These are phyloP conservation scores for Lycaena phlaeas DNA, from an alignment of 2,888 invertebrate genomes.

Conservation along the genomic window DNA sequence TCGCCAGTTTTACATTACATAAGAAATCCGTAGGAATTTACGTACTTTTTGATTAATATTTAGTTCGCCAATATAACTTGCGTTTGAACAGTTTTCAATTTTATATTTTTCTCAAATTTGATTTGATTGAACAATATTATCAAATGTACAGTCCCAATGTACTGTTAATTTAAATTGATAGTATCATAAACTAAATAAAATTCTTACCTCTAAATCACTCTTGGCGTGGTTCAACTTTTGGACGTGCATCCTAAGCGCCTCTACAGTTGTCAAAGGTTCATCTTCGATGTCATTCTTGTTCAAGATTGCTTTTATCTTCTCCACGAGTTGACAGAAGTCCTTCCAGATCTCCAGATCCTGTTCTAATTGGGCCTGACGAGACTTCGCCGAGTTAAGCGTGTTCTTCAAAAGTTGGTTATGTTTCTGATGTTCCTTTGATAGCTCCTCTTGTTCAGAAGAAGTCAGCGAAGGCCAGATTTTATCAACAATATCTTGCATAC, in stretches of 20 bases:
- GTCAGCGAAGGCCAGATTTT: conserved; percentile 91
- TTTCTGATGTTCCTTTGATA: conserved; percentile 86
- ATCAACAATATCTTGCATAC: conserved; percentile 87
- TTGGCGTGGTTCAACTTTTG: conserved; percentile 86
- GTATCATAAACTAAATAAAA: too few relatives aligned
- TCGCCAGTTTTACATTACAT: background rate
- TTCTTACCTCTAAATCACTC: conserved; percentile 82
- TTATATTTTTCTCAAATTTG: too few relatives aligned
- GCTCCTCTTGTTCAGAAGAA: conserved; percentile 85
- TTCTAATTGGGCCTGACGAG: conserved; percentile 84
- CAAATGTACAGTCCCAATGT: too few relatives aligned
- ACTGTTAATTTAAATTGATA: too few relatives aligned
- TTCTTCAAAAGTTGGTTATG: conserved; percentile 87
- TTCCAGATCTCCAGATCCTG: conserved; percentile 89
- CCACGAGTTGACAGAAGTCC: conserved; percentile 84
- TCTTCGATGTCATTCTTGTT: conserved; percentile 83
- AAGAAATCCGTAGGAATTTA: too few relatives aligned
- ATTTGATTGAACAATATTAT: too few relatives aligned
- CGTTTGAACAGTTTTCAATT: too few relatives aligned
- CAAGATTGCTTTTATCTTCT: conserved; percentile 83
- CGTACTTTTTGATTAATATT: too few relatives aligned
- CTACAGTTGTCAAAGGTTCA: conserved; percentile 84
- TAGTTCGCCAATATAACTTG: too few relatives aligned
- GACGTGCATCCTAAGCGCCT: conserved; percentile 86
- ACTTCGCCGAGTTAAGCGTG: conserved; percentile 86